Conservation (phyloP, 2,113 vertebrate species). For the Xiphorhynchus elegans region DNA sequence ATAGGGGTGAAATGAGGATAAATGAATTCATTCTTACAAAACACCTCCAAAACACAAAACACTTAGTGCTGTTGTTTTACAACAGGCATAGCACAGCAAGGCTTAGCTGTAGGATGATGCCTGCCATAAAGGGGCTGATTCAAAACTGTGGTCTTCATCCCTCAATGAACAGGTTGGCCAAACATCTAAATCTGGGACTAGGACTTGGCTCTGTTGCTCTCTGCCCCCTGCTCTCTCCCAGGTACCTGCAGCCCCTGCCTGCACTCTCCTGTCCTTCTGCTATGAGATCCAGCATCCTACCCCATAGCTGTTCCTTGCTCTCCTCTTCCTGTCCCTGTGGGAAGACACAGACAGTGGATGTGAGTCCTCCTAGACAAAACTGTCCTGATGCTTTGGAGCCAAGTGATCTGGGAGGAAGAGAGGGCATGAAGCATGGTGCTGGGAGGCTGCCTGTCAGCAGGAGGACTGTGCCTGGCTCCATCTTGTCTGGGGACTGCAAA, state of each 20-base stretch:
- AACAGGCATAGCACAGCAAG: not conserved
- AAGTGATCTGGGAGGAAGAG: not conserved
- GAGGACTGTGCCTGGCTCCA: not conserved
- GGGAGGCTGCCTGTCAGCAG: not conserved
- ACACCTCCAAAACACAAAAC: not conserved
- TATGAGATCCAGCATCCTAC: not conserved
- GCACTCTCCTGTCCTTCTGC: not conserved
- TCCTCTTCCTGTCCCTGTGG: not conserved
- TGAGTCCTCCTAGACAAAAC: not conserved
- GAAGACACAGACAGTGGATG: not conserved
- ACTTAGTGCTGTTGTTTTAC: not conserved
- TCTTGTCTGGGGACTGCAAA: not conserved
- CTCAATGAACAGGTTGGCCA: not conserved
- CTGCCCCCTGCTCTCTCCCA: not conserved
- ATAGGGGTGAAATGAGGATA: not conserved
- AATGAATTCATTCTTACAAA: not conserved
- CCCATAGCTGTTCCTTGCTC: rapidly evolving
- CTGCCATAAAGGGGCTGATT: not conserved
- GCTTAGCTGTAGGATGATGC: not conserved
- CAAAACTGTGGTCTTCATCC: not conserved
- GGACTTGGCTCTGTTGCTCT: not conserved
- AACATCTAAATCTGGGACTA: not conserved
- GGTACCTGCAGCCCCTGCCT: not conserved
- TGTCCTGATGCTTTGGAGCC: not conserved
- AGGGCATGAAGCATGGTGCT: not conserved